phyloP scores from a whole-genome alignment of 2,113 vertebrate species.

The Archilochus colubris region DNA sequence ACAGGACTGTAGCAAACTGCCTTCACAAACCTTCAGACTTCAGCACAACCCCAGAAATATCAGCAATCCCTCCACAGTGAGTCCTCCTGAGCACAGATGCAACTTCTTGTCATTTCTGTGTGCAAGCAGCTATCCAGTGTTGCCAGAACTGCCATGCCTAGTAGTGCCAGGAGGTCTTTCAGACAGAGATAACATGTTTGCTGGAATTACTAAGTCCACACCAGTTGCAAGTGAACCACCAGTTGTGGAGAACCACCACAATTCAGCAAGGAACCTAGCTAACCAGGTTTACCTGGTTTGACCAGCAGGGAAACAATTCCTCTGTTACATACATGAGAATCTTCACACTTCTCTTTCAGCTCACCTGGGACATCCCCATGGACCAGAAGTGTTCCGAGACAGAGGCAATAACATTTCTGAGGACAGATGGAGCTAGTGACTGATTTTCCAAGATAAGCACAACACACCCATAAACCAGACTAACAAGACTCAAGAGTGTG shows the following conservation, averaged over 20 bases:
- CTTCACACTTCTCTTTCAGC: neutral
- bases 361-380: neutral
- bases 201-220: neutral
- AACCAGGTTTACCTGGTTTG: neutral
- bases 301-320: neutral
- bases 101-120: neutral
- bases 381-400: neutral
- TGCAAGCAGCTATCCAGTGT: neutral
- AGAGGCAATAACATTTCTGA: neutral
- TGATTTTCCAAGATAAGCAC: conserved; percentile 4
- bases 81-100: neutral
- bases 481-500: neutral
- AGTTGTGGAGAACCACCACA: neutral
- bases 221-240: neutral
- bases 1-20: fast-evolving
- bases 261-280: neutral
- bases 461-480: conserved; percentile 49
- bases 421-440: neutral
- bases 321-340: neutral
- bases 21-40: neutral
- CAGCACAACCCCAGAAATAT: neutral
- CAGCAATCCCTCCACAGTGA: neutral
- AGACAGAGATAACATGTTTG: neutral
- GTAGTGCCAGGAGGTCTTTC: neutral
- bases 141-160: fast-evolving